A percentile compares a stretch with the other conserved stretches of the same genome.
Evolutionary conservation across 2,113 vertebrate genomes (phyloP).

Genomic region (Sceloporus undulatus): DNA sequence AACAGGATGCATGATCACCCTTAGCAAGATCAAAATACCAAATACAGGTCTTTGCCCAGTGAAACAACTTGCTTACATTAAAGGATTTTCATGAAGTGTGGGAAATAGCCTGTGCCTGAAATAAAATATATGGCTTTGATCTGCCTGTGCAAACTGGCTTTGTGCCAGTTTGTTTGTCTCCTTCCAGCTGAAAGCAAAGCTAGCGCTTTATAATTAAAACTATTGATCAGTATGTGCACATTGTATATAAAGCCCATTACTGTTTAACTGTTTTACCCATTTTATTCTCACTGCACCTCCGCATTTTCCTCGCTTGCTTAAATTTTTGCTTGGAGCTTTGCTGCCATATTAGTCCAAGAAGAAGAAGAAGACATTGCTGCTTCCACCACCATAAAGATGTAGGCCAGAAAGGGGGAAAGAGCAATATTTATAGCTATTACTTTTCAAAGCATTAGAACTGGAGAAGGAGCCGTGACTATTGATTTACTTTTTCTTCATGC

Average conservation of each 20-base stretch:
- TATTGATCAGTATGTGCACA: constrained; percentile 24
- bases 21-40: not conserved
- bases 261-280: constrained; percentile 35
- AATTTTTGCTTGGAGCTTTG: not conserved
- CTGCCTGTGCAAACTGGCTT: not conserved
- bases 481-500: constrained; percentile 8
- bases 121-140: constrained; percentile 20
- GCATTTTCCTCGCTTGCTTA: constrained; percentile 7
- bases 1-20: not conserved
- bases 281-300: not conserved
- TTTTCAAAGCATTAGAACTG: constrained; percentile 7
- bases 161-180: constrained; percentile 3
- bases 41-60: not conserved
- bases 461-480: constrained; percentile 3
- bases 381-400: not conserved
- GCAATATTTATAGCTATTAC: not conserved
- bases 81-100: too few relatives aligned
- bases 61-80: not conserved
- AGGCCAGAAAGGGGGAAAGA: not conserved
- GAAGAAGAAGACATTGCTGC: not conserved
- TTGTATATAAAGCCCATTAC: constrained; percentile 26
- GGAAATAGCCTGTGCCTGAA: not conserved
- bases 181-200: not conserved
- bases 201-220: constrained; percentile 35
- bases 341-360: not conserved